phyloP scores from a whole-genome alignment of 2,888 invertebrate species.

The Helicoverpa assulta region DNA sequence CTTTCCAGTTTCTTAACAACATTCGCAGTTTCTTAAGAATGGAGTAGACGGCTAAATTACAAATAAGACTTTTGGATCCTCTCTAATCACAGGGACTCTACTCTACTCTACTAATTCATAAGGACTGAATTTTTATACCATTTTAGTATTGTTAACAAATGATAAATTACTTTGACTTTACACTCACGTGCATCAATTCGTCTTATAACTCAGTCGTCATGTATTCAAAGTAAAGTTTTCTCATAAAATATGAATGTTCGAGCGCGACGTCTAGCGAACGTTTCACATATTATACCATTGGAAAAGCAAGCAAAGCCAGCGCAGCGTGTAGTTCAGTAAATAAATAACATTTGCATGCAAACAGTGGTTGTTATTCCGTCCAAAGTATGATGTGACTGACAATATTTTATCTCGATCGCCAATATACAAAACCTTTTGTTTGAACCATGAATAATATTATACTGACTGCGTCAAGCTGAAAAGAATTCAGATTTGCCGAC shows the following conservation, averaged over 20 bases:
- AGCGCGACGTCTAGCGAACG: constrained; percentile 12
- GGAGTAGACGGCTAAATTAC: constrained; percentile 37
- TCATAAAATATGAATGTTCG: constrained; percentile 25
- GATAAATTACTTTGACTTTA: constrained; percentile 6
- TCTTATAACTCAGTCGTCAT: constrained; percentile 3
- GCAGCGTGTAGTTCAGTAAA: constrained; percentile 32
- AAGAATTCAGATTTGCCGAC: constrained; percentile 46
- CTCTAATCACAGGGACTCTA: constrained; percentile 17
- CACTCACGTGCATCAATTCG: constrained; percentile 2
- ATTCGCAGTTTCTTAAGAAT: constrained; percentile 23
- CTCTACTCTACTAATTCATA: no score
- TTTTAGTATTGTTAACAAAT: no score
- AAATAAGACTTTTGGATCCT: constrained; percentile 28
- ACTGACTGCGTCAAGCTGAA: constrained; percentile 36
- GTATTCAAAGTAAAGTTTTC: constrained; percentile 25
- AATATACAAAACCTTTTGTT: constrained; percentile 54
- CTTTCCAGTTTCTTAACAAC: constrained; percentile 43
- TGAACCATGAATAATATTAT: constrained; percentile 55
- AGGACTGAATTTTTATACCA: no score
- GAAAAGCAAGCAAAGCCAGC: constrained; percentile 25
- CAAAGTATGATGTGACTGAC: constrained; percentile 39
- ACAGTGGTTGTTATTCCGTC: constrained; percentile 20
- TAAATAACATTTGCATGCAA: constrained; percentile 50
- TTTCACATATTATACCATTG: constrained; percentile 34
- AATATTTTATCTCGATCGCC: constrained; percentile 57